Evolutionary conservation across 2,113 vertebrate species (phyloP).

Genomic region (Bubo blakistoni): DNA sequence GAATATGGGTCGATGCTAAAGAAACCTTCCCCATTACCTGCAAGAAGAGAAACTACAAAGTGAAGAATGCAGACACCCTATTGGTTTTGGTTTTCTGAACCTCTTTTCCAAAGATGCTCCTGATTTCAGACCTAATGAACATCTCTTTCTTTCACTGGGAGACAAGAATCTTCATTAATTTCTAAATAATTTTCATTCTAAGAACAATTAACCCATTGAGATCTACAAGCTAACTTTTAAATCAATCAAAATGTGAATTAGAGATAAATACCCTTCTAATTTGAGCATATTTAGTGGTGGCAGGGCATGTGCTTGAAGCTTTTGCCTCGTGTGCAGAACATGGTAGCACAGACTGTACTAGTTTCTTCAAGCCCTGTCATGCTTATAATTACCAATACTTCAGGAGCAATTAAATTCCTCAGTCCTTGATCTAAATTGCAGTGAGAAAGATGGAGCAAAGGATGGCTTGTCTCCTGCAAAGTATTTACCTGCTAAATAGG

Average conservation of each 20-base stretch:
- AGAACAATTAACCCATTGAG: constrained; percentile 23
- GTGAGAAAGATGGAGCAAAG: constrained; percentile 36
- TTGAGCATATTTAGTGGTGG: constrained; percentile 24
- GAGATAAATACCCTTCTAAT: constrained; percentile 32
- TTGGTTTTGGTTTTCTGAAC: not conserved
- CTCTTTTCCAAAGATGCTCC: not conserved
- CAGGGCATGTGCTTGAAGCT: constrained; percentile 8
- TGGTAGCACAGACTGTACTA: not conserved
- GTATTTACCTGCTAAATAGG: not conserved
- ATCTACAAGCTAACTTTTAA: not conserved
- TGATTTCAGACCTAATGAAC: not conserved
- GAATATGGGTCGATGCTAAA: constrained; percentile 81
- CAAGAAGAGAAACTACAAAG: constrained; percentile 47
- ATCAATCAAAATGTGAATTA: constrained; percentile 39
- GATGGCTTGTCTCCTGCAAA: not conserved
- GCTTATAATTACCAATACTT: constrained; percentile 55
- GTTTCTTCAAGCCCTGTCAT: constrained; percentile 42
- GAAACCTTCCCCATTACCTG: constrained; percentile 85
- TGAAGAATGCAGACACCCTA: not conserved
- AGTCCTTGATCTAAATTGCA: constrained; percentile 56
- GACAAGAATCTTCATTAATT: not conserved
- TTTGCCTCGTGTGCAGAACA: constrained; percentile 19
- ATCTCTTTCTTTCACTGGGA: not conserved
- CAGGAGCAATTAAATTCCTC: constrained; percentile 43
- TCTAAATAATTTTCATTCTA: constrained; percentile 3